Conservation (phyloP, 2,888 invertebrate species). For the Platycheirus rosarum region DNA sequence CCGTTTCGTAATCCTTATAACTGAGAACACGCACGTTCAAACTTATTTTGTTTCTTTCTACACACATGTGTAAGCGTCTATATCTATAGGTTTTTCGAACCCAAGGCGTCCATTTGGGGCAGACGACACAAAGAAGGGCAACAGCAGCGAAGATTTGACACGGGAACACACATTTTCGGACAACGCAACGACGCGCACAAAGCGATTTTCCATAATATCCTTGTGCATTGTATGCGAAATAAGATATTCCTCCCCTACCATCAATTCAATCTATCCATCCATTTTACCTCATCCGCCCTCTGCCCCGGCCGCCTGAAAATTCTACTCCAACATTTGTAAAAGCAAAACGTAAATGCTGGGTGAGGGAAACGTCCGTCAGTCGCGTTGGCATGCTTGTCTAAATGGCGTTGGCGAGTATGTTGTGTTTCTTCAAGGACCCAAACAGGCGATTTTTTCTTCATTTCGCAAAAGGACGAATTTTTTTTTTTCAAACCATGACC, state of each 20-base stretch:
- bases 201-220: slow-evolving; percentile 73
- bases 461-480: slow-evolving; percentile 60
- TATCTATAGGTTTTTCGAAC: background rate
- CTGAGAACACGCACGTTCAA: slow-evolving; percentile 59
- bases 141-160: slow-evolving; percentile 65
- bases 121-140: slow-evolving; percentile 14
- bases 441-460: slow-evolving; percentile 55
- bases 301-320: background rate
- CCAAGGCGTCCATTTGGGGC: slow-evolving; percentile 55
- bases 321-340: slow-evolving; percentile 1
- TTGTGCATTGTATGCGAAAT: slow-evolving; percentile 73
- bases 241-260: slow-evolving; percentile 67
- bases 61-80: too few relatives aligned
- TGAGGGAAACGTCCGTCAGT: slow-evolving; percentile 29
- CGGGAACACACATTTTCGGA: slow-evolving; percentile 72
- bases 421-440: slow-evolving; percentile 67
- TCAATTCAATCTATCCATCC: slow-evolving; percentile 22
- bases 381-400: slow-evolving; percentile 1
- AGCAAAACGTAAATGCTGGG: slow-evolving; percentile 24
- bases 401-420: slow-evolving; percentile 49
- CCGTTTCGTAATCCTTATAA: slow-evolving; percentile 44
- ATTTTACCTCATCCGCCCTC: background rate
- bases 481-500: slow-evolving; percentile 9
- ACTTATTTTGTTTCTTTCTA: slow-evolving; percentile 25
- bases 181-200: slow-evolving; percentile 74